Conservation (phyloP, 1,140 invertebrate species). For the Rhagoletis pomonella region DNA sequence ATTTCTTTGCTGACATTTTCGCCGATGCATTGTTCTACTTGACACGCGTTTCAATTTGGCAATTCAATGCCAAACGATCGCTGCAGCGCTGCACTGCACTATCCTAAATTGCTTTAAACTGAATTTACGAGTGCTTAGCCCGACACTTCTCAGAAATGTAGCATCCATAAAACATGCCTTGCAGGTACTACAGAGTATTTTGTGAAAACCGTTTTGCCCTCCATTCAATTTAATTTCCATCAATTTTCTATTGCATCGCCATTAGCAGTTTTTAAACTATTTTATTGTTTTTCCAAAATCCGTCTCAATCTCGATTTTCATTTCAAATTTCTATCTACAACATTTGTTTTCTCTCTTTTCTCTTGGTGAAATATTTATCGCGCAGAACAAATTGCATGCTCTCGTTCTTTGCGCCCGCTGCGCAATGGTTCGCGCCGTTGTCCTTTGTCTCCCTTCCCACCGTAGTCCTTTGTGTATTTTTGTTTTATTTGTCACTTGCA, state of each 20-base stretch:
- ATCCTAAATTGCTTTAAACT: not conserved
- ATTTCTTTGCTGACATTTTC: constrained; percentile 13
- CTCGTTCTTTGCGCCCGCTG: not conserved
- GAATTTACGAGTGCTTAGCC: constrained; percentile 32
- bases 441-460: not conserved
- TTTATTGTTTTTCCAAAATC: not conserved
- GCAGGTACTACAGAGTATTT: not conserved
- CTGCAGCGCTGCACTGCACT: not conserved
- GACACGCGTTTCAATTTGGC: constrained; percentile 45
- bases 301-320: not conserved
- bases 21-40: not conserved
- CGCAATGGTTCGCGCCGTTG: not conserved
- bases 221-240: constrained; percentile 19
- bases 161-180: not conserved
- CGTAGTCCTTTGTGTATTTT: not conserved
- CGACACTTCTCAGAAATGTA: not conserved
- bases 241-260: constrained; percentile 25
- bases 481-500: constrained; percentile 42
- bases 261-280: not conserved
- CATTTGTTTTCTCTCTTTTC: not conserved
- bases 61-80: constrained; percentile 11
- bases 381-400: constrained; percentile 29
- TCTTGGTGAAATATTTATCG: constrained; percentile 47
- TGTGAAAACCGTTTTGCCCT: not conserved
- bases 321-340: not conserved